phyloP scores from a whole-genome alignment of 2,888 invertebrate species.

The Zelleria hepariella region DNA sequence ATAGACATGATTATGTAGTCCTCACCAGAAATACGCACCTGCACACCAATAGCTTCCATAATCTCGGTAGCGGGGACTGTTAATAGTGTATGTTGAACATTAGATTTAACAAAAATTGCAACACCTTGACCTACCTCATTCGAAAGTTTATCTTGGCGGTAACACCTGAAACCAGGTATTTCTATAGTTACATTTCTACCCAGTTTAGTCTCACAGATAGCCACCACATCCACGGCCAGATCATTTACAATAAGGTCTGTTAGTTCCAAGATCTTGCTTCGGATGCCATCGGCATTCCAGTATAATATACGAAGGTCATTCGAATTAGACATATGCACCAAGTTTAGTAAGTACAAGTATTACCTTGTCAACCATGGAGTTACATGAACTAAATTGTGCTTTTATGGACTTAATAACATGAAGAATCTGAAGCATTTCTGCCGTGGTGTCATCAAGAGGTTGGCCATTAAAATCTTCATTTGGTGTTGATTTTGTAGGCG shows the following conservation, averaged over 20 bases:
- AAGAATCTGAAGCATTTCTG: background rate
- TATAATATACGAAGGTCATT: background rate
- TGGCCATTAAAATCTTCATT: background rate
- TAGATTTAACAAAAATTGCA: background rate
- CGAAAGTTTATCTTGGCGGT: background rate
- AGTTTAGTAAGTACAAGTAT: background rate
- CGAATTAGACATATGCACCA: background rate
- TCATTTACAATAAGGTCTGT: background rate
- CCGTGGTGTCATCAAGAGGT: background rate
- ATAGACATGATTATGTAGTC: conserved; percentile 2
- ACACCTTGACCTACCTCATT: background rate
- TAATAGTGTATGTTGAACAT: background rate
- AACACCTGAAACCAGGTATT: background rate
- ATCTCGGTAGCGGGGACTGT: too few relatives aligned
- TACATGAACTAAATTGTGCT: background rate
- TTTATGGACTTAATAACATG: background rate
- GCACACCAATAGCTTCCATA: background rate
- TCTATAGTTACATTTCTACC: background rate
- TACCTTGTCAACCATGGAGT: background rate
- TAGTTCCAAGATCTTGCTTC: background rate
- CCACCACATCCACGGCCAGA: background rate
- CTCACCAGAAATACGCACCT: background rate
- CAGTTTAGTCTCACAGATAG: background rate
- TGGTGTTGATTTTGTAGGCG: background rate
- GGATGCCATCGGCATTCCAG: background rate